Conservation (phyloP, 2,797 vertebrate genomes). For the Threskiornis aethiopicus region DNA sequence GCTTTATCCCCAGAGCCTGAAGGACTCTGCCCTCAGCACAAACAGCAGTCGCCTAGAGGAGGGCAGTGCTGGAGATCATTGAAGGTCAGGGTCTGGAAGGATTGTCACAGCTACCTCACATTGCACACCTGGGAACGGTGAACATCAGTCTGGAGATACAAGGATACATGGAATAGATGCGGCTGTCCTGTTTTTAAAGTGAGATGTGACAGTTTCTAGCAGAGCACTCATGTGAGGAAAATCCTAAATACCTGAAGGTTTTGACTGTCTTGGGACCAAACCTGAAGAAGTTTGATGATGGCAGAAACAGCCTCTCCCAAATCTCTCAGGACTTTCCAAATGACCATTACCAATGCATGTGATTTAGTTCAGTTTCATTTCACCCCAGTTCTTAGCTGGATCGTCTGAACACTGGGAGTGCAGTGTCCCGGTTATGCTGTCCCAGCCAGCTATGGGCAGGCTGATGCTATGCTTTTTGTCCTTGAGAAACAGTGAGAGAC, state of each 20-base stretch:
- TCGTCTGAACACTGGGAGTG: background rate
- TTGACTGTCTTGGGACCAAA: background rate
- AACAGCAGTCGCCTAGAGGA: background rate
- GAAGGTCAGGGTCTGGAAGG: background rate
- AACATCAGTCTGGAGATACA: background rate
- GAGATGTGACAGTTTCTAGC: background rate
- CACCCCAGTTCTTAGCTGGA: background rate
- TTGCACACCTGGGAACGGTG: background rate
- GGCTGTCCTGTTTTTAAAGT: background rate
- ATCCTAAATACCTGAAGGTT: background rate
- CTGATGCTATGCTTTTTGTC: background rate
- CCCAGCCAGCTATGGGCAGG: background rate
- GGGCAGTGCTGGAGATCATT: background rate
- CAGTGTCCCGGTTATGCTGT: background rate
- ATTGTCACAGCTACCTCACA: background rate
- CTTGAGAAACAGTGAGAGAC: background rate
- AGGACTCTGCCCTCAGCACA: background rate
- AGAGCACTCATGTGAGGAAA: background rate
- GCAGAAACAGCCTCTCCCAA: background rate
- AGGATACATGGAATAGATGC: background rate
- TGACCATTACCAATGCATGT: background rate
- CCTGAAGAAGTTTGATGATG: background rate
- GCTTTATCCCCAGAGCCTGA: background rate
- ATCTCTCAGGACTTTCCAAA: background rate
- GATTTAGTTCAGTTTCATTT: background rate